Conservation (phyloP, 2,797 vertebrate species). For the Protosalanx chinensis region DNA sequence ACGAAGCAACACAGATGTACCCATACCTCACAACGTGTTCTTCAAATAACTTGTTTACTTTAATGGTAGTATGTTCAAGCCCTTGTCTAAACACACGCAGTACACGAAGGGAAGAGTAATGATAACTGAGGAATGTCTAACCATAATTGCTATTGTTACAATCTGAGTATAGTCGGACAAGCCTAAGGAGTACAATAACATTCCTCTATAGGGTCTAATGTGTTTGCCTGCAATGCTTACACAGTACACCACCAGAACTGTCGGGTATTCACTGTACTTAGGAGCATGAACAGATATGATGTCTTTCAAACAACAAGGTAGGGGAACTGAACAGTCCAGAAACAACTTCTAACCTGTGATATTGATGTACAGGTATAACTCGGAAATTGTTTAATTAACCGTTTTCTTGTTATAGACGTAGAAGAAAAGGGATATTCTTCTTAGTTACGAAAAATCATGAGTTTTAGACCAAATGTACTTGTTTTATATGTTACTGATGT, state of each 20-base stretch:
- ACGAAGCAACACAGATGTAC: background rate
- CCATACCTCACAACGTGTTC: conserved; percentile 24
- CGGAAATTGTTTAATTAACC: no score
- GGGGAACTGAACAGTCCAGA: no score
- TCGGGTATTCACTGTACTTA: background rate
- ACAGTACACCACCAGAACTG: background rate
- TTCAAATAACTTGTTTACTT: conserved; percentile 37
- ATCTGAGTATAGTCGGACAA: conserved; percentile 17
- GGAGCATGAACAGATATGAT: background rate
- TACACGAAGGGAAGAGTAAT: conserved; percentile 48
- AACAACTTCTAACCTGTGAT: no score
- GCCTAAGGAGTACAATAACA: background rate
- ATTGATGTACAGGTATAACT: no score
- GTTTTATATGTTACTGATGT: no score
- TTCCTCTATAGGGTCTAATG: background rate
- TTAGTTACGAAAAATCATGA: no score
- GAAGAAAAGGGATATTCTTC: no score
- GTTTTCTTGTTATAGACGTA: no score
- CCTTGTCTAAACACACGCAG: conserved; percentile 45
- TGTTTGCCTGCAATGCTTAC: background rate
- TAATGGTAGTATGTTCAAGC: conserved; percentile 32
- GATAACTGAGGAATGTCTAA: conserved; percentile 43
- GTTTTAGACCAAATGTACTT: no score
- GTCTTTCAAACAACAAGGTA: no score
- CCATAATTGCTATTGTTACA: conserved; percentile 50